phyloP scores from a whole-genome alignment of 1,140 invertebrate genomes.

The Lordiphosa collinella region DNA sequence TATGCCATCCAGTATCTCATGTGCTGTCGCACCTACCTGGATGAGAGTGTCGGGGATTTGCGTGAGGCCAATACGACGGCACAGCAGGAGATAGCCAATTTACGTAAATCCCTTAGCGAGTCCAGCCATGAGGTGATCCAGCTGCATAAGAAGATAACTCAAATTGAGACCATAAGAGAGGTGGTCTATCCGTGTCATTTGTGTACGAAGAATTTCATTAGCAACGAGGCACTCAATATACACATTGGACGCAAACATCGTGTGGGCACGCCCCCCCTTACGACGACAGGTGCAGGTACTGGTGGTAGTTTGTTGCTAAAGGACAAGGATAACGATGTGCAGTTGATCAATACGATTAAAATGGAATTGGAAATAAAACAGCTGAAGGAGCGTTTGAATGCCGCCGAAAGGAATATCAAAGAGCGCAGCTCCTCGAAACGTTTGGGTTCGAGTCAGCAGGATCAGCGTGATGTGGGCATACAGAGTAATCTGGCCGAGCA shows the following conservation, averaged over 20 bases:
- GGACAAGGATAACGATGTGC: slow-evolving; percentile 48
- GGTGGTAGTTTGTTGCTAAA: slow-evolving; percentile 2
- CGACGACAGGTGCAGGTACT: not conserved
- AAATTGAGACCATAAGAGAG: slow-evolving; percentile 68
- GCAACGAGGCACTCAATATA: slow-evolving; percentile 69
- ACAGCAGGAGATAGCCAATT: slow-evolving; percentile 55
- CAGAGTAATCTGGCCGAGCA: slow-evolving; percentile 65
- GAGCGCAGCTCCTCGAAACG: slow-evolving; percentile 35
- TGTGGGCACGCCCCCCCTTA: slow-evolving; percentile 24
- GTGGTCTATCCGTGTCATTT: slow-evolving; percentile 73
- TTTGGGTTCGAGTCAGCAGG: slow-evolving; percentile 29
- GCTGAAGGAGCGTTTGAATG: slow-evolving; percentile 72
- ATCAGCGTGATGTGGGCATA: slow-evolving; percentile 55
- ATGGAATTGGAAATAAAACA: slow-evolving; percentile 78
- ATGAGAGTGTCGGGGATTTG: slow-evolving; percentile 59
- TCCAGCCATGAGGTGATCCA: slow-evolving; percentile 68
- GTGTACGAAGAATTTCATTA: slow-evolving; percentile 76
- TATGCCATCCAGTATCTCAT: slow-evolving; percentile 73
- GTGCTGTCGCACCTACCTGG: slow-evolving; percentile 72
- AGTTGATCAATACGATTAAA: slow-evolving; percentile 76
- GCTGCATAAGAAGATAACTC: slow-evolving; percentile 65
- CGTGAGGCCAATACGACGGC: slow-evolving; percentile 42
- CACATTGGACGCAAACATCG: slow-evolving; percentile 67
- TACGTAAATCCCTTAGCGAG: slow-evolving; percentile 48
- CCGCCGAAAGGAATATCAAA: slow-evolving; percentile 66